Conservation (phyloP, 2,888 invertebrate genomes). For the Atrina japonica region DNA sequence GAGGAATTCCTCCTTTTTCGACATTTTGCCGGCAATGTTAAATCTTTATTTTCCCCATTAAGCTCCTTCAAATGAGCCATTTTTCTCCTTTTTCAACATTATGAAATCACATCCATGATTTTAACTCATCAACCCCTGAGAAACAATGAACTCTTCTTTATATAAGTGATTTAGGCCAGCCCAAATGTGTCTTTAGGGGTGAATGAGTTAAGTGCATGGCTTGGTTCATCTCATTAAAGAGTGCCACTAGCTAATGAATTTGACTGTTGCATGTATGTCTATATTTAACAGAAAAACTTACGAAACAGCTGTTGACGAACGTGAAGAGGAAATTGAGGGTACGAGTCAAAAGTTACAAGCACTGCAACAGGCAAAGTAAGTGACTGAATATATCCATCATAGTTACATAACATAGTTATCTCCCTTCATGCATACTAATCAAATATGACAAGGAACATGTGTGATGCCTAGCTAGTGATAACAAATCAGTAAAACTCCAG, state of each 20-base stretch:
- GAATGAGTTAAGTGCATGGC: background rate
- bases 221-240: background rate
- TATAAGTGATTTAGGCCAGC: no score
- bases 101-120: no score
- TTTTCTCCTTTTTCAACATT: no score
- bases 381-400: background rate
- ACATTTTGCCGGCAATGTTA: background rate
- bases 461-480: background rate
- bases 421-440: background rate
- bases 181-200: no score
- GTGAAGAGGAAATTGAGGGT: constrained; percentile 81
- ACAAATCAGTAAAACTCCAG: background rate
- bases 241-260: background rate
- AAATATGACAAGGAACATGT: background rate
- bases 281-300: constrained; percentile 71
- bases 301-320: constrained; percentile 81
- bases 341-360: constrained; percentile 82
- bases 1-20: no score
- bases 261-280: constrained; percentile 1
- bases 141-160: no score
- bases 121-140: no score
- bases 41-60: no score
- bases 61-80: background rate
- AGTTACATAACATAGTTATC: no score
- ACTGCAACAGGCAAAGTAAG: constrained; percentile 81